Evolutionary conservation across 2,888 invertebrate species (phyloP).

Genomic region (Darwinula stevensoni): DNA sequence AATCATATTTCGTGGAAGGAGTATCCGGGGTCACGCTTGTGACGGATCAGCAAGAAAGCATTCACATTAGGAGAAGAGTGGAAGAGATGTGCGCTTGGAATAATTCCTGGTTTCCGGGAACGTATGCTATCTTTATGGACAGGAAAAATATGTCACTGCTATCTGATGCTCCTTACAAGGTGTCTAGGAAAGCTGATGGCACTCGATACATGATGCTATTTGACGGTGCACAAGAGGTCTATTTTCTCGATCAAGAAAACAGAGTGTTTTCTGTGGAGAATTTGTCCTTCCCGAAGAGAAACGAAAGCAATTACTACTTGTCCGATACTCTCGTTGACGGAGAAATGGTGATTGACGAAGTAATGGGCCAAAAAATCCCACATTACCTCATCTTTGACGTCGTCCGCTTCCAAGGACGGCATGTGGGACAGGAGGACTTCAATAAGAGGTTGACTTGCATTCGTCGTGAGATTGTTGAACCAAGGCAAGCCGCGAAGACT

Average conservation of each 20-base stretch:
- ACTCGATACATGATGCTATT: conserved; percentile 93
- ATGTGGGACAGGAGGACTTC: conserved; percentile 46
- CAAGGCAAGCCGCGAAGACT: conserved; percentile 38
- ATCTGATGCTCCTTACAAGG: conserved; percentile 52
- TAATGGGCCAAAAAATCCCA: conserved; percentile 36
- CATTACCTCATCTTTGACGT: conserved; percentile 87
- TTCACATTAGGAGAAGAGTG: conserved; percentile 35
- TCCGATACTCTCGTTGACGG: conserved; percentile 67
- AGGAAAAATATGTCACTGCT: conserved; percentile 40
- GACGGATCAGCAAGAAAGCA: conserved; percentile 26
- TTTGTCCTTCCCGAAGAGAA: conserved; percentile 43
- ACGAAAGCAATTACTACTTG: conserved; percentile 36
- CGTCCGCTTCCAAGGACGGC: conserved; percentile 43
- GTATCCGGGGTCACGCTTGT: conserved; percentile 45
- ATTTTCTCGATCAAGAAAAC: conserved; percentile 82
- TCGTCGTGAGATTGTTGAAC: conserved; percentile 21
- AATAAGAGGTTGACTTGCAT: conserved; percentile 46
- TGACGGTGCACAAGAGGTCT: conserved; percentile 53
- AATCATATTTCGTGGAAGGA: conserved; percentile 55
- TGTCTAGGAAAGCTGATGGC: conserved; percentile 99
- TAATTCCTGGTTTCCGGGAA: conserved; percentile 64
- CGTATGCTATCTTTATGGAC: conserved; percentile 93
- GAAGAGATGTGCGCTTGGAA: conserved; percentile 55
- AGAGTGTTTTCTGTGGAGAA: conserved; percentile 50
- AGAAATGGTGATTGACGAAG: conserved; percentile 91